Base-by-base conservation (phyloP, 2,888 invertebrate species). In the Philopedon plagiatum region DNA sequence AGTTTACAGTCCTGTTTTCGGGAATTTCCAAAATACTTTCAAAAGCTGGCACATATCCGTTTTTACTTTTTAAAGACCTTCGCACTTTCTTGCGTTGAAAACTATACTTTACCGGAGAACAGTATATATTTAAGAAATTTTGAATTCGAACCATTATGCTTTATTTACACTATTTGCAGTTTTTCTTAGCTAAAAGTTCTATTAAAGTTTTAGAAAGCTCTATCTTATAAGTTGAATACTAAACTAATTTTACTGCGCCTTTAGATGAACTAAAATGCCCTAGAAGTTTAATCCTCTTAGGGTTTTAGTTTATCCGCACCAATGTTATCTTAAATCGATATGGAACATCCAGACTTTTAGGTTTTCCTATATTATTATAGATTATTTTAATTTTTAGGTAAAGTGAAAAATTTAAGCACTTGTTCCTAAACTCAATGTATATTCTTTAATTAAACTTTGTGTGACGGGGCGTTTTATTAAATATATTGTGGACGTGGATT, bases 231-330 rank as follows among this genome's bases (percentile, higher is more conserved):
- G 37, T 32, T 11, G 9, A 26, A 21, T 60, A 54, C 23, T 26
- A 51, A 29, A 46, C 29, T 44, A 54, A 41, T 29, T 29, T 23
- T 21, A 61, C 68, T 64, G 57, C 51, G 54, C 60, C 65, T 49
- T 63, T 29, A 5, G 49, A 49, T 34, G 51, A 37, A 34, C 61
- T 71, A 61, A 71, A 71, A 54, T 71, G 71, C 66, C 66, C 71
- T 66, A 66, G 49, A 66, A 71, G 56, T 49, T 5, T 67, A 72
- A 72, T 67, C 72, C 67, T 67, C 67, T 72, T 72, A 67, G 41
- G 41, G 67, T 2, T 58, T 63, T 62, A 62, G 63, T n/a, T 39
- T 18, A 44, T 46, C 72, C 41, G 67, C 67, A 57, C 66, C 39
- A 61, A 46, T 44, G 0, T 13, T 13, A 23, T 58, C 19, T 51